phyloP scores from a whole-genome alignment of 1,140 invertebrate species.

The Tetramorium simillimum region DNA sequence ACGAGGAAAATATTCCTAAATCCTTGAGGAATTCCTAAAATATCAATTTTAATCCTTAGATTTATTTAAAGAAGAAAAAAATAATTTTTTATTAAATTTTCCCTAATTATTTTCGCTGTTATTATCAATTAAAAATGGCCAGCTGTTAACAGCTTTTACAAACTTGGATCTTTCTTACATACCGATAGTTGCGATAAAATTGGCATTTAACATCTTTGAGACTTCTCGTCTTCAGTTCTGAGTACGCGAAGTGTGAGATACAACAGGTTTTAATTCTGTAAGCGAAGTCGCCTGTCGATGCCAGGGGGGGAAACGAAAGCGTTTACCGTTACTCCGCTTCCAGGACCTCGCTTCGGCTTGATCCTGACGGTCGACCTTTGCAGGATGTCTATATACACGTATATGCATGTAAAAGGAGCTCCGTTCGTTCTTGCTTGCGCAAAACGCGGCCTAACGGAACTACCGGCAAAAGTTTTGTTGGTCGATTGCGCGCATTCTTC shows the following conservation, averaged over 20 bases:
- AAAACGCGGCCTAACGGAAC: constrained; percentile 40
- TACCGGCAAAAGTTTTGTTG: constrained; percentile 49
- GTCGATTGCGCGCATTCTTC: constrained; percentile 31
- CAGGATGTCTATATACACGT: constrained; percentile 19
- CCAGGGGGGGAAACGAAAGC: neutral
- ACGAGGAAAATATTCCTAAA: neutral
- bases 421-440: constrained; percentile 31
- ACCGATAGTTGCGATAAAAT: neutral
- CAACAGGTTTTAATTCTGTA: constrained; percentile 40
- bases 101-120: neutral
- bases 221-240: neutral
- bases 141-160: neutral
- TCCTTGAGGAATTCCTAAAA: neutral
- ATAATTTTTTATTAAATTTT: neutral
- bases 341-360: constrained; percentile 26
- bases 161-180: neutral
- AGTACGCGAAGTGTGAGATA: neutral
- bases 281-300: neutral
- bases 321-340: constrained; percentile 42
- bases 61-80: neutral
- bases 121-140: neutral
- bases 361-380: constrained; percentile 29
- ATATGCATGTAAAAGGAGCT: constrained; percentile 9
- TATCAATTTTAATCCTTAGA: neutral
- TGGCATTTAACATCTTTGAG: neutral